Conservation (phyloP, 2,888 invertebrate genomes). For the Taphrorychus bicolor region DNA sequence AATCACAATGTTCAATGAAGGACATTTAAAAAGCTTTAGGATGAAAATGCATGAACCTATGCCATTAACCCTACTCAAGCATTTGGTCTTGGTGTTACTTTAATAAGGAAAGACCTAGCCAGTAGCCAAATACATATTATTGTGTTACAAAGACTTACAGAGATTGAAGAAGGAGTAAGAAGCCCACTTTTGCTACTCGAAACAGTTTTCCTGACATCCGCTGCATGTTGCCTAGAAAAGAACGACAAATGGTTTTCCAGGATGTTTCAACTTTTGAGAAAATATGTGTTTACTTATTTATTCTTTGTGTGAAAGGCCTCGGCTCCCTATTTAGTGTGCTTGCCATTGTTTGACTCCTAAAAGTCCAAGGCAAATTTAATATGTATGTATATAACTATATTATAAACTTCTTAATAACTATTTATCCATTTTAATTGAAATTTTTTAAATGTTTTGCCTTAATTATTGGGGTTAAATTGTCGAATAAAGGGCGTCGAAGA, state of each 20-base stretch:
- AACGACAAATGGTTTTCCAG: conserved; percentile 3
- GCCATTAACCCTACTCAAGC: too few species aligned
- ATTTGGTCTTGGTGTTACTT: too few species aligned
- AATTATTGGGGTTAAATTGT: too few species aligned
- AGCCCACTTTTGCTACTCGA: conserved; percentile 57
- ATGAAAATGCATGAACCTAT: background rate
- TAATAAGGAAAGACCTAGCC: conserved; percentile 4
- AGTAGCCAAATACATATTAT: background rate
- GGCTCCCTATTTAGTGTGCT: too few species aligned
- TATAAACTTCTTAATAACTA: too few species aligned
- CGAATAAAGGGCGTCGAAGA: too few species aligned
- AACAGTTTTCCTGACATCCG: conserved; percentile 77
- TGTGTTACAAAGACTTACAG: conserved; percentile 45
- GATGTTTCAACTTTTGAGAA: background rate
- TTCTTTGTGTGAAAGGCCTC: conserved; percentile 76
- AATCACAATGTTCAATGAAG: too few species aligned
- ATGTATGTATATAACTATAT: too few species aligned
- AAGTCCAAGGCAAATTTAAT: too few species aligned
- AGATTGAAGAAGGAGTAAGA: conserved; percentile 31
- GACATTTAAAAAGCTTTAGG: too few species aligned
- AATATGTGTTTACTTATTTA: conserved; percentile 63
- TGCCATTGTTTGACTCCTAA: background rate
- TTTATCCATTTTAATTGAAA: too few species aligned
- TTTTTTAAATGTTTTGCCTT: too few species aligned
- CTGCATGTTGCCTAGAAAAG: conserved; percentile 71